These are phyloP conservation scores for Agelas oroides DNA, from an alignment of 37 sponge, comb jelly and placozoan genomes.

Conservation along the genomic window DNA sequence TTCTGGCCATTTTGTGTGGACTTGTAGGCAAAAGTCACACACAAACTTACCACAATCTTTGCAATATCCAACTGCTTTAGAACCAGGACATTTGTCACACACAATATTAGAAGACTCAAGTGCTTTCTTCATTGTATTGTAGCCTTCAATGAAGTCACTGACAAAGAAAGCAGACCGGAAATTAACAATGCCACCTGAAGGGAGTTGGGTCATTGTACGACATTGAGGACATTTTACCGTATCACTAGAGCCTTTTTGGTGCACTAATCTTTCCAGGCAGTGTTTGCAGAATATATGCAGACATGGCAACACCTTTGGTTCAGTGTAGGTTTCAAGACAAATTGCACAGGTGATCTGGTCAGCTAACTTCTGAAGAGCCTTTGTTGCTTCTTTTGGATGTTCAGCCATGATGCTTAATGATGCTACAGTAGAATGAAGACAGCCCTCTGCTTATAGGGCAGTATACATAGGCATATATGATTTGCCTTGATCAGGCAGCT, in stretches of 20 bases:
- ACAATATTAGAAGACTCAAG: not conserved
- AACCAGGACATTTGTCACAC: slow-evolving; percentile 13
- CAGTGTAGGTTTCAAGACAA: slow-evolving; percentile 9
- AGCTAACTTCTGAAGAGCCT: slow-evolving; percentile 14
- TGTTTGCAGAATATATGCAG: slow-evolving; percentile 20
- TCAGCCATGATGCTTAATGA: not conserved
- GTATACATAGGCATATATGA: not conserved
- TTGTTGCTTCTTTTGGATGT: not conserved
- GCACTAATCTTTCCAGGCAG: not conserved
- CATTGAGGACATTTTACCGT: not conserved
- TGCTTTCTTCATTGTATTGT: slow-evolving; percentile 1
- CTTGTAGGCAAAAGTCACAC: slow-evolving; percentile 11
- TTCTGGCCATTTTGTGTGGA: not conserved
- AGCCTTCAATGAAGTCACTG: slow-evolving; percentile 14
- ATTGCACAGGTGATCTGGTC: slow-evolving; percentile 24
- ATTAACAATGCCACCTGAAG: not conserved
- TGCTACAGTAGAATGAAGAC: not conserved
- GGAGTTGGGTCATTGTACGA: not conserved
- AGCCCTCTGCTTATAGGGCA: not conserved
- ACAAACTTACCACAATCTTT: slow-evolving; percentile 31
- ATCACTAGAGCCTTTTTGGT: too few species aligned
- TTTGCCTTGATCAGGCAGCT: not conserved
- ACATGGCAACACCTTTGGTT: slow-evolving; percentile 32
- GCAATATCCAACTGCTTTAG: slow-evolving; percentile 5
- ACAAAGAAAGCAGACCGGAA: slow-evolving; percentile 3